Conservation (phyloP, 2,113 vertebrate genomes). For the Salvator merianae region DNA sequence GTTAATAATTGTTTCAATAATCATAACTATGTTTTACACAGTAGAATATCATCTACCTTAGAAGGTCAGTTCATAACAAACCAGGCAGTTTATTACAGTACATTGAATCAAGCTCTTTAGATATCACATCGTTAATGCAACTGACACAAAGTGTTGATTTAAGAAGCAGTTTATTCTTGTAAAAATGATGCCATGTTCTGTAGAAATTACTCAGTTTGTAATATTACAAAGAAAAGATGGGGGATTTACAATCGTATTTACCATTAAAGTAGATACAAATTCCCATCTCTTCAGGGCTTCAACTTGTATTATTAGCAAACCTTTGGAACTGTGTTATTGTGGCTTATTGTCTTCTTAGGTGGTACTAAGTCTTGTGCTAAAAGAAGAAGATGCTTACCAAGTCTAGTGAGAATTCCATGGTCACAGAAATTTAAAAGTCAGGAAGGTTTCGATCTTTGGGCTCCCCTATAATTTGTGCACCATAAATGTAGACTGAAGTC, state of each 20-base stretch:
- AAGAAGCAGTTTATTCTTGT: not conserved
- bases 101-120: conserved; percentile 43
- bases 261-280: not conserved
- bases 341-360: conserved; percentile 19
- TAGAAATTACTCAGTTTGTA: conserved; percentile 24
- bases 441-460: conserved; percentile 80
- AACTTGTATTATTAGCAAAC: not conserved
- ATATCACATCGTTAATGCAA: conserved; percentile 31
- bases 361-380: not conserved
- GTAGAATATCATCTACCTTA: not conserved
- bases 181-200: not conserved
- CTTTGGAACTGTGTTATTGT: not conserved
- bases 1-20: conserved; percentile 34
- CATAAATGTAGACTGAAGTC: conserved; percentile 80
- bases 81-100: conserved; percentile 26
- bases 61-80: conserved; percentile 18
- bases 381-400: conserved; percentile 28
- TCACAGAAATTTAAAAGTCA: conserved; percentile 80
- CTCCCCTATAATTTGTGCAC: conserved; percentile 93
- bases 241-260: not conserved
- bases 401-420: conserved; percentile 71
- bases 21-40: not conserved
- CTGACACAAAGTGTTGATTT: not conserved
- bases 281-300: not conserved
- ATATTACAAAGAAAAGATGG: not conserved